These are phyloP conservation scores for Barbus barbus DNA, from an alignment of 2,113 vertebrate species.

Conservation along the genomic window DNA sequence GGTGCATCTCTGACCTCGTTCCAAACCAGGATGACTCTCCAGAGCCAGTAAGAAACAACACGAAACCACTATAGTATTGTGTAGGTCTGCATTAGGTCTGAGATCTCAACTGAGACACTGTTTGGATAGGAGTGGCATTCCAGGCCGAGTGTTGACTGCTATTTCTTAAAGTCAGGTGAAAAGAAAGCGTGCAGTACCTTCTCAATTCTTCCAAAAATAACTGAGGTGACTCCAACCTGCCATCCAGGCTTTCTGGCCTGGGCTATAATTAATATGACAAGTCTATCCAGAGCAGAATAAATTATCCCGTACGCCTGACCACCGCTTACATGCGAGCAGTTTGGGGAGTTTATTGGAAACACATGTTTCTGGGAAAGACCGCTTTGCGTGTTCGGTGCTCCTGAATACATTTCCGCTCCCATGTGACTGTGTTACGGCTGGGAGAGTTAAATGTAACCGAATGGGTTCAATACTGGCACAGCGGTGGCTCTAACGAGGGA, in stretches of 20 bases:
- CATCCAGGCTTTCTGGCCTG: conserved; percentile 51
- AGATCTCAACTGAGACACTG: conserved; percentile 41
- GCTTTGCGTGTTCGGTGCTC: conserved; percentile 48
- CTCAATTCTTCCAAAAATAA: conserved; percentile 57
- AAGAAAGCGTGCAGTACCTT: conserved; percentile 48
- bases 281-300: conserved; percentile 51
- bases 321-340: conserved; percentile 58
- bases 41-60: conserved; percentile 6
- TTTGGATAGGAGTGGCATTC: conserved; percentile 59
- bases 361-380: conserved; percentile 63
- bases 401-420: conserved; percentile 46
- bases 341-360: conserved; percentile 69
- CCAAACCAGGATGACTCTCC: neutral
- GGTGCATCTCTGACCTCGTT: conserved; percentile 19
- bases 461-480: conserved; percentile 41
- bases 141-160: conserved; percentile 59
- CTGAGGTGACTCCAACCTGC: conserved; percentile 37
- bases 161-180: conserved; percentile 42
- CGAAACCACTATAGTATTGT: conserved; percentile 56
- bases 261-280: conserved; percentile 59
- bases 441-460: conserved; percentile 59
- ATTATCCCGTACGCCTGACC: conserved; percentile 70
- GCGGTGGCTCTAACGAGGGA: conserved; percentile 22
- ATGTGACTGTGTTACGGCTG: conserved; percentile 48
- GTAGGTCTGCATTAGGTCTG: conserved; percentile 53